Evolutionary conservation across 2,113 vertebrate species (phyloP), one percentile per base, ranked within the genome.

Genomic region (Scolopax mira): DNA sequence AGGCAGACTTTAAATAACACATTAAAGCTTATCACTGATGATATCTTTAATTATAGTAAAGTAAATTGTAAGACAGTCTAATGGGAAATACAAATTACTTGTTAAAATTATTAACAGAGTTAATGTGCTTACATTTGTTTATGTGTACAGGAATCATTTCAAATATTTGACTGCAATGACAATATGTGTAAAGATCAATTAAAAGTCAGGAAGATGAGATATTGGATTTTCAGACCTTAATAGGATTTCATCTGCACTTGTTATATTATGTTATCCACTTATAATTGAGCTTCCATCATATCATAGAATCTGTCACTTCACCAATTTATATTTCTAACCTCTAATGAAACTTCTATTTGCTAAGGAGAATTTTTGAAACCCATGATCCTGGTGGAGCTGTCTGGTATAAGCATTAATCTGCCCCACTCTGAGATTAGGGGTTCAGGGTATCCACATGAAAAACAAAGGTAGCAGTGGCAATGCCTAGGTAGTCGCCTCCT

Each of bases 101-200:
- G 96, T 97, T 98, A 97, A 98, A 98, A 98, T 98, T 98, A 98
- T 98, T 98, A 98, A 97, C 97, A 97, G 94, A 97, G 95, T 97
- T 98, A 98, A 98, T 98, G 93, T 98, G 96, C 97, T 98, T 98
- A 98, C 98, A 98, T 97, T 98, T 98, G 97, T 98, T 98, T 98
- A 97, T 92, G 95, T 97, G 97, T 98, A 97, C 95, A 93, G 72
- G 97, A 98, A 98, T 97, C 30, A 97, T 97, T 96, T 97, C 95
- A 97, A 95, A 97, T 98, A 98, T 97, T 98, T 98, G 97, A 97
- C 97, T 98, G 98, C 94, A 96, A 96, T 97, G 97, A 98, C 97
- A 98, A 98, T 98, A 98, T 97, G 97, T 98, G 97, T 98, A 98
- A 98, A 98, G 98, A 98, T 98, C 98, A 98, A 98, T 98, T 98